Percentiles rank a stretch among this genome's conserved stretches.
Evolutionary conservation across 2,797 vertebrate species (phyloP).

Genomic region (Triplophysa bombifrons): DNA sequence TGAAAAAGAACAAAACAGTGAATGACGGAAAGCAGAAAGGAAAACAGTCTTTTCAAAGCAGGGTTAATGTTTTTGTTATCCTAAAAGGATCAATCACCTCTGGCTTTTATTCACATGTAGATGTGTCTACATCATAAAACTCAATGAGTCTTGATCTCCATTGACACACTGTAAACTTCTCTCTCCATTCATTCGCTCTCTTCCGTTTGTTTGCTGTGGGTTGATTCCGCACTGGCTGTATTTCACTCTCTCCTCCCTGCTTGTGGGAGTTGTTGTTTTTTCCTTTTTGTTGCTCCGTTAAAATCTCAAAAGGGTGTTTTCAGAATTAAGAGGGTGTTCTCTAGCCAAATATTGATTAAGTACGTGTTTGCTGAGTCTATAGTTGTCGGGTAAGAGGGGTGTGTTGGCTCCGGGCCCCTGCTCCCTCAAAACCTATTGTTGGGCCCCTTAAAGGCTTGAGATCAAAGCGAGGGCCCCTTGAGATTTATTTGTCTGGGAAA

Average conservation of each 20-base stretch:
- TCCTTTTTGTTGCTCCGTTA: constrained; percentile 84
- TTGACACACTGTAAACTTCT: constrained; percentile 56
- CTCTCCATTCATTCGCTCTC: constrained; percentile 32
- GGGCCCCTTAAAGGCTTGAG: constrained; percentile 87
- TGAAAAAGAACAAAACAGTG: constrained; percentile 37
- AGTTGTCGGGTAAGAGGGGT: constrained; percentile 86
- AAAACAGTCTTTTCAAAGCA: constrained; percentile 43
- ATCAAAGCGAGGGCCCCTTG: constrained; percentile 93
- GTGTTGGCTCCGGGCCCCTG: constrained; percentile 84
- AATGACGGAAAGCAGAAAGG: constrained; percentile 42
- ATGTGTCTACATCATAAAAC: constrained; percentile 59
- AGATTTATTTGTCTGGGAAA: constrained; percentile 98
- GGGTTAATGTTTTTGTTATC: constrained; percentile 49
- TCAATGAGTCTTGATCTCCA: constrained; percentile 54
- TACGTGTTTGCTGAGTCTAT: constrained; percentile 95
- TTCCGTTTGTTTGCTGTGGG: constrained; percentile 56
- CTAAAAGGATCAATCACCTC: constrained; percentile 53
- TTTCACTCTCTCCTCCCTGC: constrained; percentile 76
- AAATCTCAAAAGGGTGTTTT: constrained; percentile 97
- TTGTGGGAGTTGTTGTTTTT: constrained; percentile 78
- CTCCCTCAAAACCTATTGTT: constrained; percentile 90
- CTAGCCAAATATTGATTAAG: constrained; percentile 99
- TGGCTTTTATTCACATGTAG: constrained; percentile 56
- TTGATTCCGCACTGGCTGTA: constrained; percentile 66
- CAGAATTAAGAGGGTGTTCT: constrained; percentile 82